phyloP scores from a whole-genome alignment of 92 coral and sea anemone species.

The Plumapathes pennacea region DNA sequence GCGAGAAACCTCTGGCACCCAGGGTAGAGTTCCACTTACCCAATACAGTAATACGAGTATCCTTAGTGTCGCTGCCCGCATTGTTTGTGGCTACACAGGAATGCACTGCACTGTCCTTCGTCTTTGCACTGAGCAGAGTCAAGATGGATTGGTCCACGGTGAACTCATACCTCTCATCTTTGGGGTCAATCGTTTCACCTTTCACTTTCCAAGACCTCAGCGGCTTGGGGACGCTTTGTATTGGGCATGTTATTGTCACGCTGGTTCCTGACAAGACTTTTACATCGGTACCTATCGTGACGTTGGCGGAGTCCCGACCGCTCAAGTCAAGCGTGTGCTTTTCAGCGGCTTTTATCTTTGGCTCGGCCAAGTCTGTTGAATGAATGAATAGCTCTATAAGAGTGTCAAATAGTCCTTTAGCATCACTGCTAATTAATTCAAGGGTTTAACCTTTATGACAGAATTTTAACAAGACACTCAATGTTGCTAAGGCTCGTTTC shows the following conservation, averaged over 20 bases:
- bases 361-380: too few relatives aligned
- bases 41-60: constrained; percentile 38
- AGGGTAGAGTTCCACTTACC: constrained; percentile 5
- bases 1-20: too few relatives aligned
- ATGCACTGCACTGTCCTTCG: constrained; percentile 28
- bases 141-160: constrained; percentile 21
- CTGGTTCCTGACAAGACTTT: constrained; percentile 70
- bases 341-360: too few relatives aligned
- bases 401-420: too few relatives aligned
- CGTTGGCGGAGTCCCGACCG: too few relatives aligned
- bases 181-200: constrained; percentile 9
- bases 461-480: too few relatives aligned
- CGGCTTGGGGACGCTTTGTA: constrained; percentile 49
- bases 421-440: too few relatives aligned
- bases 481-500: too few relatives aligned
- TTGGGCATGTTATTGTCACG: constrained; percentile 61
- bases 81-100: constrained; percentile 37
- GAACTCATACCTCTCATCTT: not conserved
- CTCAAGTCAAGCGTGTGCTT: too few relatives aligned
- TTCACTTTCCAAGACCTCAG: constrained; percentile 47
- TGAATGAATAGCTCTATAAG: too few relatives aligned
- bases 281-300: too few relatives aligned
- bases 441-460: too few relatives aligned
- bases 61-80: constrained; percentile 36
- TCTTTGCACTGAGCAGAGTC: constrained; percentile 7